These are phyloP conservation scores for Sitta europaea DNA, from an alignment of 2,113 vertebrate genomes.

Conservation along the genomic window DNA sequence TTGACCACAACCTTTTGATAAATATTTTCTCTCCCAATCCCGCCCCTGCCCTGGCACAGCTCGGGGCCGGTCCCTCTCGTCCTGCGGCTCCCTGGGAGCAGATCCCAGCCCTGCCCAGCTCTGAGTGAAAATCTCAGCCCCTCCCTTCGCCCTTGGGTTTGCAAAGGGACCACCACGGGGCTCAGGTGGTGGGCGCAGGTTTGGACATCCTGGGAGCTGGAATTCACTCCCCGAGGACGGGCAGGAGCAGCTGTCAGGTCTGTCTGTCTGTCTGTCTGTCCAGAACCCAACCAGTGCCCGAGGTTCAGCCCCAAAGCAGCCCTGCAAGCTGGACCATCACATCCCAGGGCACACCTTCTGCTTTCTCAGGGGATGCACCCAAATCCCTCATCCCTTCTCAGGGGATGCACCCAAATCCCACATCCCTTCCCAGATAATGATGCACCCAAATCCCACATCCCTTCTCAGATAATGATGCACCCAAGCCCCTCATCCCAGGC, in stretches of 20 bases:
- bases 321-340: too few species aligned
- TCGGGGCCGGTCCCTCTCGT: not conserved
- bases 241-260: accelerated
- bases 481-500: too few species aligned
- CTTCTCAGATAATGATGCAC: too few species aligned
- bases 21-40: not conserved
- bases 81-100: not conserved
- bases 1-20: too few species aligned
- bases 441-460: too few species aligned
- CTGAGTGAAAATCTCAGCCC: not conserved
- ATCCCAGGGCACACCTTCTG: too few species aligned
- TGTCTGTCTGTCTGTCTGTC: not conserved
- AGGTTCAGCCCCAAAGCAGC: not conserved
- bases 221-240: not conserved
- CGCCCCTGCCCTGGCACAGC: not conserved
- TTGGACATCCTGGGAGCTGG: not conserved
- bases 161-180: not conserved
- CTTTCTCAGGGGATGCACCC: too few species aligned
- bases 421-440: too few species aligned
- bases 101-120: not conserved
- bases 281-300: too few species aligned
- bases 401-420: too few species aligned
- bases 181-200: accelerated
- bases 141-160: not conserved
- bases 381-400: too few species aligned